These are phyloP conservation scores for Acleris sparsana DNA, from an alignment of 2,888 invertebrate species.

Conservation along the genomic window DNA sequence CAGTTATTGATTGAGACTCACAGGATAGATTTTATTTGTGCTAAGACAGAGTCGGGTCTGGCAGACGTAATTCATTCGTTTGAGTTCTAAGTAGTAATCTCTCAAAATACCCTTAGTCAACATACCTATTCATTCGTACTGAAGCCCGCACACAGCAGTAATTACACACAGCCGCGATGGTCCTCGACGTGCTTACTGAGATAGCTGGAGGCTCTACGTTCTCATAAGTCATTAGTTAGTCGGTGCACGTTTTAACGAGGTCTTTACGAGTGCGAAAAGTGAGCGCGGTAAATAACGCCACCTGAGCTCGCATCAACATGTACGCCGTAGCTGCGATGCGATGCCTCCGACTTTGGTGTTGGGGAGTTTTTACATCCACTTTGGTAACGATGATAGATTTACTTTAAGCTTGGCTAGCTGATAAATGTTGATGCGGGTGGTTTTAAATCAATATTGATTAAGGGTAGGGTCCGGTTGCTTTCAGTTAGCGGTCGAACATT, in stretches of 20 bases:
- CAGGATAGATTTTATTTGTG: no score
- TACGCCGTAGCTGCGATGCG: conserved; percentile 3
- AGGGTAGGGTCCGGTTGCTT: no score
- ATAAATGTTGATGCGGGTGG: not conserved
- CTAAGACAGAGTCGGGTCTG: no score
- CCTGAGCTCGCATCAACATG: conserved; percentile 34
- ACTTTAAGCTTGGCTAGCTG: not conserved
- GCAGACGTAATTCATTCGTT: no score
- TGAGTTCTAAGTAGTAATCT: no score
- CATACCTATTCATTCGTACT: not conserved
- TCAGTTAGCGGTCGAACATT: no score
- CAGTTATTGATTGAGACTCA: no score
- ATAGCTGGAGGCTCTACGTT: conserved; percentile 27
- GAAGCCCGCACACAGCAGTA: conserved; percentile 25
- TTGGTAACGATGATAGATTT: conserved; percentile 11
- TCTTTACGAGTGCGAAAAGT: conserved; percentile 35
- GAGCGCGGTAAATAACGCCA: conserved; percentile 38
- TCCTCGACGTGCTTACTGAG: conserved; percentile 23
- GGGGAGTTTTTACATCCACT: conserved; percentile 10
- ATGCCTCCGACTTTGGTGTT: conserved; percentile 6
- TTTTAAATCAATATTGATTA: not conserved
- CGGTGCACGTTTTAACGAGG: conserved; percentile 39
- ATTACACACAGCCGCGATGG: conserved; percentile 18
- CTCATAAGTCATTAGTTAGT: conserved; percentile 38
- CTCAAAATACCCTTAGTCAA: not conserved